Conservation (phyloP, 2,113 vertebrate species). For the Notiomystis cincta region DNA sequence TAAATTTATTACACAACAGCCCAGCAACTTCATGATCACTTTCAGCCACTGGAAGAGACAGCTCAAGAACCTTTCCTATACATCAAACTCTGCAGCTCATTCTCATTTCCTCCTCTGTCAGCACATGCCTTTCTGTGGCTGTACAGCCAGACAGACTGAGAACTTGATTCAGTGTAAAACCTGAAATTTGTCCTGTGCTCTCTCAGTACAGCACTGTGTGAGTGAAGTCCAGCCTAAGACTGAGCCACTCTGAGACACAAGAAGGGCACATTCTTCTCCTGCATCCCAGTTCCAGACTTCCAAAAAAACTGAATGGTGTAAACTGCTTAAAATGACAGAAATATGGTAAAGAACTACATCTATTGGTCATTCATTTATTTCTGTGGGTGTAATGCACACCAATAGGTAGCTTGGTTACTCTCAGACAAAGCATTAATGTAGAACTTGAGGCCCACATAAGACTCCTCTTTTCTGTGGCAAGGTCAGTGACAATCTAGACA, state of each 20-base stretch:
- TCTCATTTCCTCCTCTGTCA: neutral
- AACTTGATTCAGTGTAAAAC: neutral
- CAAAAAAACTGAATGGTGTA: neutral
- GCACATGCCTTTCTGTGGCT: neutral
- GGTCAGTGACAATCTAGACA: neutral
- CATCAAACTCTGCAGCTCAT: neutral
- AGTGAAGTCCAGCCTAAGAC: neutral
- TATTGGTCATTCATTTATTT: neutral
- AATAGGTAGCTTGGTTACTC: neutral
- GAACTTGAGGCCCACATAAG: neutral
- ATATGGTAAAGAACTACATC: neutral
- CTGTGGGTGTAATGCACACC: neutral
- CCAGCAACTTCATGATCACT: neutral
- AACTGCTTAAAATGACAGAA: neutral
- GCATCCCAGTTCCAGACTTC: neutral
- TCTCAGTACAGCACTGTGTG: neutral
- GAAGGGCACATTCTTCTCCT: neutral
- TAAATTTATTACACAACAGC: neutral
- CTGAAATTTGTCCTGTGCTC: neutral
- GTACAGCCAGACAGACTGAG: neutral
- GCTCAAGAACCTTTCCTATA: neutral
- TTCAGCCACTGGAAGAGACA: neutral
- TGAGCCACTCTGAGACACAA: neutral
- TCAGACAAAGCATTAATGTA: neutral
- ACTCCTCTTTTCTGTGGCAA: neutral